A percentile compares a stretch with the other conserved stretches of the same genome.
phyloP scores from a whole-genome alignment of 1,140 invertebrate species.

The Drosophila funebris region DNA sequence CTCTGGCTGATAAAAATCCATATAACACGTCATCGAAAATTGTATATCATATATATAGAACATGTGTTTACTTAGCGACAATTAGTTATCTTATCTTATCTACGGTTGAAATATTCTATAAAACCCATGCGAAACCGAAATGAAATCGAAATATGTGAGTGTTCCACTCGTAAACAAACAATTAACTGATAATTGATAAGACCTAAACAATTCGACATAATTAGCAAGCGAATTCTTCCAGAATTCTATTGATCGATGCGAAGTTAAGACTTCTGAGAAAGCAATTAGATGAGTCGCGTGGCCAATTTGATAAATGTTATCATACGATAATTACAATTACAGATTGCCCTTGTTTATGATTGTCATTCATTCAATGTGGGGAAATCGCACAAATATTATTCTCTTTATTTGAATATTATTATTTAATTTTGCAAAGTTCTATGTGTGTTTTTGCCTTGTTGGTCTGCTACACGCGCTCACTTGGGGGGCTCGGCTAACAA shows the following conservation, averaged over 20 bases:
- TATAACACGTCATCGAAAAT: conserved; percentile 30
- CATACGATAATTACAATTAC: background rate
- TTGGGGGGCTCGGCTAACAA: conserved; percentile 64
- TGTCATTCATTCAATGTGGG: background rate
- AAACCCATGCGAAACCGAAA: conserved; percentile 5
- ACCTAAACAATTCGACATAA: conserved; percentile 24
- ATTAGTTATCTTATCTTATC: conserved; percentile 28
- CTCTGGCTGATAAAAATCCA: background rate
- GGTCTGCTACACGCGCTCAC: conserved; percentile 7
- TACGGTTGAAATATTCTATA: conserved; percentile 36
- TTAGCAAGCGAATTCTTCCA: conserved; percentile 16
- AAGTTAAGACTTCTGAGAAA: conserved; percentile 16
- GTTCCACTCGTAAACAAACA: conserved; percentile 66
- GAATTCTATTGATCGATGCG: conserved; percentile 15
- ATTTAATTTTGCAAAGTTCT: conserved; percentile 40
- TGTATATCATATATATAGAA: conserved; percentile 1
- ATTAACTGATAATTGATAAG: conserved; percentile 64
- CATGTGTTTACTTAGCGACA: conserved; percentile 20
- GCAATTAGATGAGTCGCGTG: conserved; percentile 12
- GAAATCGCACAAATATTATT: conserved; percentile 44
- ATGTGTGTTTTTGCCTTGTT: conserved; percentile 23
- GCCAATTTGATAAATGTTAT: conserved; percentile 10
- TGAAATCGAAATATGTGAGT: conserved; percentile 17
- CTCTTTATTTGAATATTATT: conserved; percentile 47
- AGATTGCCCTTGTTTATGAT: background rate